Base-by-base conservation (phyloP, 2,113 vertebrate species). In the Cathartes aura region DNA sequence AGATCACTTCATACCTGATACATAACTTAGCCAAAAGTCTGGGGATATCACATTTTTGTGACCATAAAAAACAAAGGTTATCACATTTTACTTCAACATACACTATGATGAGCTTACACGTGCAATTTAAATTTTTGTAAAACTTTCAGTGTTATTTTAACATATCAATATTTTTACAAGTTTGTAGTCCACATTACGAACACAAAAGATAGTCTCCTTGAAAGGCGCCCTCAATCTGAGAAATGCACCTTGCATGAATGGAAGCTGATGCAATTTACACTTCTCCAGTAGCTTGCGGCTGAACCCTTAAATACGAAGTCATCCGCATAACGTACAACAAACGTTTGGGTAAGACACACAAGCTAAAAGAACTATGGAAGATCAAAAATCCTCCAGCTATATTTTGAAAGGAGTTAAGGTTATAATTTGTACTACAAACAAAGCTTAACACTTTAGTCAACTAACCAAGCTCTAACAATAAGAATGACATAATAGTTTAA, bases 401-500 rank as follows among this genome's bases (percentile, higher is more conserved):
- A 96, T 82, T 95, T 94, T 96, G 42, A 89, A 94, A 82, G n/a
- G 58, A 91, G 60, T 84, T 96, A 75, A 64, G 45, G 74, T 80
- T 96, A 73, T 93, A 94, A 96, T 95, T 55, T 95, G 43, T 88
- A 73, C 87, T 91, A 93, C 75, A 82, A 93, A 95, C 96, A 98
- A 97, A 98, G 97, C 93, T 97, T 93, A 97, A 96, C 96, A 96
- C 98, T 97, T 97, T 87, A 96, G 93, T 93, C 97, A 96, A 93
- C 95, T 94, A 96, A 93, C 96, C 81, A 96, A 86, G 86, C 86
- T 98, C 93, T 98, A 99, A 99, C 98, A 99, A 99, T 99, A 98
- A 98, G 98, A 97, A 98, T 99, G 99, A 99, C 99, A 99, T 99
- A 99, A 99, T 98, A 98, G 97, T 94, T 98, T 93, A 94, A 98